phyloP scores from a whole-genome alignment of 2,888 invertebrate species.

The Microctonus hyperodae region DNA sequence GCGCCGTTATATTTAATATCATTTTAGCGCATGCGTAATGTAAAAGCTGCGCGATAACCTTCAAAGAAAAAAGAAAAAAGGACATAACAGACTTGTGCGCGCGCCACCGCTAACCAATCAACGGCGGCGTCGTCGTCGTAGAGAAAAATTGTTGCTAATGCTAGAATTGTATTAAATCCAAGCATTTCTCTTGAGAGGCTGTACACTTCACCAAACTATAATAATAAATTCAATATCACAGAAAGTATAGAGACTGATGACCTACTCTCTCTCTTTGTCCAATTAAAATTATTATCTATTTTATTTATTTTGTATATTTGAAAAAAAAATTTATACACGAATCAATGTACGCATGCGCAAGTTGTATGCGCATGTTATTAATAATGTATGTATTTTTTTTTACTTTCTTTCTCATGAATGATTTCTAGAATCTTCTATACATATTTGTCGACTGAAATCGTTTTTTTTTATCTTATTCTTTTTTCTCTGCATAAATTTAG shows the following conservation, averaged over 20 bases:
- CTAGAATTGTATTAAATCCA: not conserved
- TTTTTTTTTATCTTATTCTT: too few relatives aligned
- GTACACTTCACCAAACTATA: not conserved
- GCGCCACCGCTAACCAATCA: too few relatives aligned
- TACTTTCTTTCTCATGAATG: not conserved
- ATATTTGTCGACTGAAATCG: too few relatives aligned
- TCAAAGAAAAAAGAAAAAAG: not conserved
- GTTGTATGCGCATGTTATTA: too few relatives aligned
- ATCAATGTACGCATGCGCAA: not conserved
- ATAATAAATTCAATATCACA: not conserved
- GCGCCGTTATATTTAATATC: not conserved
- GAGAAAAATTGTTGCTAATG: not conserved
- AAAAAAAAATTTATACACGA: not conserved
- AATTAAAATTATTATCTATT: not conserved
- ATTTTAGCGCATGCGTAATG: conserved; percentile 1
- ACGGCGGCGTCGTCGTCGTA: too few relatives aligned
- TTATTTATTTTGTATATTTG: not conserved
- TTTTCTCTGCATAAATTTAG: not conserved
- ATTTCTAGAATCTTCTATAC: not conserved
- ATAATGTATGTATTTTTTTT: too few relatives aligned
- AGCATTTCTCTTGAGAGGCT: not conserved
- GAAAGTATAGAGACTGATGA: not conserved
- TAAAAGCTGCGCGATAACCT: conserved; percentile 2
- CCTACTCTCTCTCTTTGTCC: not conserved
- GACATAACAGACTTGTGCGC: too few relatives aligned